phyloP scores from a whole-genome alignment of 2,113 vertebrate species.

The Fukomys damarensis region DNA sequence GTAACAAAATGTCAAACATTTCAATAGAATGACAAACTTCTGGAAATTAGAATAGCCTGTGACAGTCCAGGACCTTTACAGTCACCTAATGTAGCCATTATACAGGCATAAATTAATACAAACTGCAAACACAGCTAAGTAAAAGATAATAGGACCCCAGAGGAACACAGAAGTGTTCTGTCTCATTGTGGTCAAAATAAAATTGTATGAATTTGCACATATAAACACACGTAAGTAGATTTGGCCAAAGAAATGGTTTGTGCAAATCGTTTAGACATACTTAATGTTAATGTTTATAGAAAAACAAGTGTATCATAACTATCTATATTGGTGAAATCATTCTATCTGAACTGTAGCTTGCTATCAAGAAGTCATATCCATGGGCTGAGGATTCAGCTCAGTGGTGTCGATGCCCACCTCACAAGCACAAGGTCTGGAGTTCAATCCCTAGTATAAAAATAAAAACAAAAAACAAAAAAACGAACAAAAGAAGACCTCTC shows the following conservation, averaged over 20 bases:
- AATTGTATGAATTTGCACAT: not conserved
- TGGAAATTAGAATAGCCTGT: not conserved
- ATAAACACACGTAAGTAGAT: not conserved
- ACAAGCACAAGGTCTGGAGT: too few species aligned
- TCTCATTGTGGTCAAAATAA: conserved; percentile 25
- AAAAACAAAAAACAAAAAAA: too few species aligned
- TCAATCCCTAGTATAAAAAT: too few species aligned
- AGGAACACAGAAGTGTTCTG: not conserved
- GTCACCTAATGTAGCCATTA: not conserved
- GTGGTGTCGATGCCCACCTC: too few species aligned
- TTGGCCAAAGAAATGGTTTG: conserved; percentile 22
- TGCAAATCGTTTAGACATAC: not conserved
- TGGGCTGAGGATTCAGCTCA: too few species aligned
- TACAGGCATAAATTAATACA: not conserved
- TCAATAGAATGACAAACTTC: not conserved
- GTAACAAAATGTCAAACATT: not conserved
- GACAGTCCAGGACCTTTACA: not conserved
- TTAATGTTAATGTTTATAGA: not conserved
- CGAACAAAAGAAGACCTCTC: too few species aligned
- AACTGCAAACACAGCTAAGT: not conserved
- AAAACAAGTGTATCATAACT: not conserved
- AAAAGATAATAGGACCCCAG: not conserved
- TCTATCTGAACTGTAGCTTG: not conserved
- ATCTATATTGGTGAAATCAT: not conserved
- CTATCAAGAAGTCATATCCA: not conserved